phyloP scores from a whole-genome alignment of 2,797 vertebrate species.

The Argya squamiceps region DNA sequence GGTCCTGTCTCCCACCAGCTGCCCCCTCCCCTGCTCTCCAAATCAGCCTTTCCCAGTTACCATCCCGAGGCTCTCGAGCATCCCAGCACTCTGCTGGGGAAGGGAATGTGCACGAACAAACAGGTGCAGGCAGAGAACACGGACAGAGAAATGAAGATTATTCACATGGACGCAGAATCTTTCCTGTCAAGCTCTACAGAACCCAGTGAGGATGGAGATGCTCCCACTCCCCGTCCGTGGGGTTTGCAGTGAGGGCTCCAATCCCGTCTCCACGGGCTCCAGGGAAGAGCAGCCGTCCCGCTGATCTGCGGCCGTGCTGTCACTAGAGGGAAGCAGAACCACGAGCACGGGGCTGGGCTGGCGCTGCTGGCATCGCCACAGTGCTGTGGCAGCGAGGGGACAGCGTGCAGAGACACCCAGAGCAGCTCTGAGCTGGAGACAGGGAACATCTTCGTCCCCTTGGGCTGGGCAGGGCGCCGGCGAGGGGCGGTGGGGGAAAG shows the following conservation, averaged over 20 bases:
- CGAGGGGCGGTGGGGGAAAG: not conserved
- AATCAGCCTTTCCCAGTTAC: not conserved
- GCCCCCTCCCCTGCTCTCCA: not conserved
- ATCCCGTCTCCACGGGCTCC: rapidly evolving
- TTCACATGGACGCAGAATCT: rapidly evolving
- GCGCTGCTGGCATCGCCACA: not conserved
- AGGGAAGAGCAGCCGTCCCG: not conserved
- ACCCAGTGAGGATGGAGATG: not conserved
- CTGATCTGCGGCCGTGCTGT: not conserved
- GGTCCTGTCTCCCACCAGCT: not conserved
- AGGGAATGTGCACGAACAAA: not conserved
- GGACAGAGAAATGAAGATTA: not conserved
- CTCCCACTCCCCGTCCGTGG: not conserved
- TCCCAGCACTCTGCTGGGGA: not conserved
- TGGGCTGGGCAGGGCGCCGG: not conserved
- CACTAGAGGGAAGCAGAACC: constrained; percentile 61
- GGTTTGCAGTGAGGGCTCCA: not conserved
- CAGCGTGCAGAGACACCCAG: not conserved
- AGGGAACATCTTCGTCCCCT: not conserved
- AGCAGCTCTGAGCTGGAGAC: not conserved
- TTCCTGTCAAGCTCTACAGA: not conserved
- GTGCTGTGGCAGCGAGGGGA: not conserved
- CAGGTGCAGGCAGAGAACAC: not conserved
- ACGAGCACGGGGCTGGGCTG: not conserved
- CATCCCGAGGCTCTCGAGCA: not conserved